Conservation (phyloP, 2,113 vertebrate species). For the Anas platyrhynchos region DNA sequence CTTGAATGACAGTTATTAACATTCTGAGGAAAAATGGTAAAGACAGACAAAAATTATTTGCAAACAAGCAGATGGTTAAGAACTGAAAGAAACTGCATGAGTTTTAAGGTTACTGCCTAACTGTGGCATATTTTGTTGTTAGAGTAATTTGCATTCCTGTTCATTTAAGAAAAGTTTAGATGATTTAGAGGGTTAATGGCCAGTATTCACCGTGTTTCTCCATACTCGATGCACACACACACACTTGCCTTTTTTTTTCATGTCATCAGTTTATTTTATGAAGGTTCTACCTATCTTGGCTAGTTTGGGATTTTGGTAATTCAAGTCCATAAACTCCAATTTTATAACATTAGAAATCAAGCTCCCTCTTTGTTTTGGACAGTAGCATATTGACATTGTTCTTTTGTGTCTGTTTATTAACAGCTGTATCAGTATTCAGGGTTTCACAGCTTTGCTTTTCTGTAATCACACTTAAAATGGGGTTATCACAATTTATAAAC, state of each 20-base stretch:
- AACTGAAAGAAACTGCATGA: neutral
- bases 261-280: neutral
- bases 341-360: neutral
- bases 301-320: neutral
- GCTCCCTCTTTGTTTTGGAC: neutral
- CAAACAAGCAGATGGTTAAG: neutral
- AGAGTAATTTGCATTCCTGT: neutral
- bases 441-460: neutral
- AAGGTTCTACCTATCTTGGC: neutral
- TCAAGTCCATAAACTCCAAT: neutral
- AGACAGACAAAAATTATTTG: neutral
- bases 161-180: neutral
- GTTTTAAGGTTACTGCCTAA: neutral
- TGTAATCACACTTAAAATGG: neutral
- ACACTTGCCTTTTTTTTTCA: neutral
- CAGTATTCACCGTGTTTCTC: neutral
- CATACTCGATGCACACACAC: neutral
- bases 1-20: neutral
- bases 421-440: neutral
- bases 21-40: neutral
- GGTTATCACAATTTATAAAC: neutral
- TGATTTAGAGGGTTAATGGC: neutral
- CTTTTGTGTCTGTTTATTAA: neutral
- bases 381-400: neutral
- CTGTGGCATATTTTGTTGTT: neutral